Percentiles rank a stretch among this genome's conserved stretches.
phyloP scores from a whole-genome alignment of 2,113 vertebrate species.

The Brachypodius melanocephalos region DNA sequence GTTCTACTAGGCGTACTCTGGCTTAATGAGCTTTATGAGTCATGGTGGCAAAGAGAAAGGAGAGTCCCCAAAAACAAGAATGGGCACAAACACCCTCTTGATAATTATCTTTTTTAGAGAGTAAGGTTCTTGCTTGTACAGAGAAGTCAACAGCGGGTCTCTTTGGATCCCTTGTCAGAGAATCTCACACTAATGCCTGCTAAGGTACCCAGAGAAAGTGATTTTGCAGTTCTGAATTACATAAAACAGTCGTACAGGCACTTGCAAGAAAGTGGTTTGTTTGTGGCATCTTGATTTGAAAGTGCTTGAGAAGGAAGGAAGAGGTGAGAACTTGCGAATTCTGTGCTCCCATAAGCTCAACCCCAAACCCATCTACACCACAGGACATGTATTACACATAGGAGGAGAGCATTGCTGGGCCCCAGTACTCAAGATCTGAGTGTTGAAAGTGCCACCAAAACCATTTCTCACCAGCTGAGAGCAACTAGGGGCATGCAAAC shows the following conservation, averaged over 20 bases:
- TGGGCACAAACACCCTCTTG: not conserved
- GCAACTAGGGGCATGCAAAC: not conserved
- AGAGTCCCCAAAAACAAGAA: slow-evolving; percentile 39
- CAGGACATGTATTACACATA: not conserved
- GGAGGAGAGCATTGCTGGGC: not conserved
- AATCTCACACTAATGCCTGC: not conserved
- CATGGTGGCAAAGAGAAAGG: slow-evolving; percentile 5
- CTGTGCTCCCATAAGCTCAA: not conserved
- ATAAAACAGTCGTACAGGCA: not conserved
- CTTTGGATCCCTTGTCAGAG: not conserved
- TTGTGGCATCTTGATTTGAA: not conserved
- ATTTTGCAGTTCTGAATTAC: not conserved
- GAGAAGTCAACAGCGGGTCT: not conserved
- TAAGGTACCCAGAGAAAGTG: not conserved
- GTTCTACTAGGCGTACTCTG: slow-evolving; percentile 26
- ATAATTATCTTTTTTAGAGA: slow-evolving; percentile 12
- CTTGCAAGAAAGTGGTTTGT: slow-evolving; percentile 2
- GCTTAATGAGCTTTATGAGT: slow-evolving; percentile 48
- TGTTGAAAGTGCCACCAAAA: not conserved
- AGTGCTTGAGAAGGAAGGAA: slow-evolving; percentile 33
- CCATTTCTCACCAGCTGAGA: not conserved
- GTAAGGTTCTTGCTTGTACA: not conserved
- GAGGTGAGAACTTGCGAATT: slow-evolving; percentile 21
- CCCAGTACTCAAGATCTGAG: not conserved
- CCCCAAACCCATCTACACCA: not conserved